Evolutionary conservation across 1,140 invertebrate species (phyloP), one percentile per base, ranked within the genome.

Genomic region (Heliconius nattereri): DNA sequence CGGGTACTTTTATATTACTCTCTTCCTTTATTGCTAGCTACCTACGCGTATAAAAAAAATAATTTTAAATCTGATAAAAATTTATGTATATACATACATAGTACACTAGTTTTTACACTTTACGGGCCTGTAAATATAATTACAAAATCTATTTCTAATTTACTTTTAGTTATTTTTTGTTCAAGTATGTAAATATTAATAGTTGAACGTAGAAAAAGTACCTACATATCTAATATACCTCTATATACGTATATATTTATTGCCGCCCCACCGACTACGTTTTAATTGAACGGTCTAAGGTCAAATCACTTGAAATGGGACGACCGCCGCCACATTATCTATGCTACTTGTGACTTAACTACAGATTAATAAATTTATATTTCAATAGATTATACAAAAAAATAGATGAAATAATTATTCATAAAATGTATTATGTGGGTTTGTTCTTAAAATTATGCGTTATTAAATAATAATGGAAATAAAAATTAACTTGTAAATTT

Each of bases 281-380:
- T 91, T 91, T 92, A 92, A 94, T 93, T 93, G 90, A 91, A 81
- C 81, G 88, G 87, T 83, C 90, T 88, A 90, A 94, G 92, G 92
- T 94, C 92, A 92, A 92, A 94, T 93, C 90, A 92, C 90, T 94
- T 94, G 91, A 78, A 83, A 83, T 85, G 84, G 82, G 84, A 72
- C 81, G 82, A 85, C 80, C 57, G 81, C 35, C 66, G 76, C 80
- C 57, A 77, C 80, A 81, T 81, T 81, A 81, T 81, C 80, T 81
- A 71, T 49, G 57, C 80, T 81, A 75, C 71, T 78, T 81, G 80
- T 78, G 75, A 60, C 32, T 66, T 73, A 29, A 66, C 76, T 76
- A 81, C 76, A 81, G 80, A 81, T 81, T 81, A 78, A 81, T 78
- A 81, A 78, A 37, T 66, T 66, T 23, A 66, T 29, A 66, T 66